Conservation (phyloP, 2,888 invertebrate genomes). For the Caenorhabditis becei region DNA sequence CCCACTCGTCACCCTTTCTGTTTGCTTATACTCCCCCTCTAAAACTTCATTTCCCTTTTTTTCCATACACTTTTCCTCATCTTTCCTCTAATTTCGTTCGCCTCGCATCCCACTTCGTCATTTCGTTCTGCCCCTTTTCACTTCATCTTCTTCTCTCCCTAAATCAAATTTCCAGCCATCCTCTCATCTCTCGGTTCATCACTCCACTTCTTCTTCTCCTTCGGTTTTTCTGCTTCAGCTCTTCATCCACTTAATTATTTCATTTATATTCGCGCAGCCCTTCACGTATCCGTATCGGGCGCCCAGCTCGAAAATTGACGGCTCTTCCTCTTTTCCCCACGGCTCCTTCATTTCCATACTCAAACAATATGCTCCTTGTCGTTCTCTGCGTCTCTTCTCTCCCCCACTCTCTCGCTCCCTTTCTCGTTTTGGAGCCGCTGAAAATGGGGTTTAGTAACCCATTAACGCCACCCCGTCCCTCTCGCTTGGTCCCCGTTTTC, state of each 20-base stretch:
- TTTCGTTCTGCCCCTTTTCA: conserved; percentile 14
- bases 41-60: conserved; percentile 3
- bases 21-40: conserved; percentile 28
- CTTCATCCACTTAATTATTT: conserved; percentile 40
- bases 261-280: conserved; percentile 31
- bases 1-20: not conserved
- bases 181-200: conserved; percentile 4
- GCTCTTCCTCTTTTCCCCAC: conserved; percentile 5
- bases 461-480: conserved; percentile 33
- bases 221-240: not conserved
- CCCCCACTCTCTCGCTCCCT: conserved; percentile 8
- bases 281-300: not conserved
- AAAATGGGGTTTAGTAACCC: conserved; percentile 51
- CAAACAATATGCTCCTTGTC: conserved; percentile 17
- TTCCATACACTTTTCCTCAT: not conserved
- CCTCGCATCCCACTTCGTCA: conserved; percentile 5
- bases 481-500: conserved; percentile 9
- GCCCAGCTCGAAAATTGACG: conserved; percentile 7
- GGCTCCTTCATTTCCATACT: conserved; percentile 10
- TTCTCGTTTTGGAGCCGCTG: conserved; percentile 26
- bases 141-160: not conserved
- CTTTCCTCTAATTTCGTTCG: conserved; percentile 33
- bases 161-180: conserved; percentile 17
- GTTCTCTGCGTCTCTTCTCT: conserved; percentile 4
- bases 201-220: conserved; percentile 7